Percentiles rank a stretch among this genome's conserved stretches.
phyloP scores from a whole-genome alignment of 2,888 invertebrate species.

The Ceraclea dissimilis region DNA sequence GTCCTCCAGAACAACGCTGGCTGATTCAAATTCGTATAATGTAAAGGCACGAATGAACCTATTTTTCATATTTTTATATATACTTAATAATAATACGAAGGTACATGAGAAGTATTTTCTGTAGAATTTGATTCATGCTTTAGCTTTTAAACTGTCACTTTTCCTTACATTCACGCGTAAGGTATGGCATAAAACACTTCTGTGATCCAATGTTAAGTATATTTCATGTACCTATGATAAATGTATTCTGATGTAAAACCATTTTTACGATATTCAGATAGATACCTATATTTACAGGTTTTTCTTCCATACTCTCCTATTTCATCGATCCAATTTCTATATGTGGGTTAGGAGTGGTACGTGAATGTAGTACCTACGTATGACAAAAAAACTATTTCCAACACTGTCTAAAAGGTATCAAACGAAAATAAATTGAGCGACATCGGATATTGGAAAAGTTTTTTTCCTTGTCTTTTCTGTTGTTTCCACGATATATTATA shows the following conservation, averaged over 20 bases:
- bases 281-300: no score
- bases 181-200: not conserved
- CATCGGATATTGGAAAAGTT: constrained; percentile 24
- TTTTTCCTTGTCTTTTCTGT: constrained; percentile 1
- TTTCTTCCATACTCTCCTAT: not conserved
- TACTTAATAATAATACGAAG: no score
- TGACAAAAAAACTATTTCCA: constrained; percentile 5
- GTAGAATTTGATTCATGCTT: no score
- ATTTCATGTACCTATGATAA: not conserved
- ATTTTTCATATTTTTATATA: no score
- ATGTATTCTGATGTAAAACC: not conserved
- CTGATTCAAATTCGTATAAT: no score
- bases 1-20: no score
- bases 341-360: not conserved
- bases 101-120: no score
- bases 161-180: no score
- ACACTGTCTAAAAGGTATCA: constrained; percentile 6
- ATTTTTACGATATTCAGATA: not conserved
- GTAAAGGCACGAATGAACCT: no score
- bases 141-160: no score
- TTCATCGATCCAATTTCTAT: not conserved
- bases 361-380: not conserved
- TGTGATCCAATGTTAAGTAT: not conserved
- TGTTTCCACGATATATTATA: not conserved
- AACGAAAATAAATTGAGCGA: constrained; percentile 16